A percentile compares a stretch with the other conserved stretches of the same genome.
phyloP scores from a whole-genome alignment of 2,113 vertebrate genomes.

The Erythrolamprus reginae region DNA sequence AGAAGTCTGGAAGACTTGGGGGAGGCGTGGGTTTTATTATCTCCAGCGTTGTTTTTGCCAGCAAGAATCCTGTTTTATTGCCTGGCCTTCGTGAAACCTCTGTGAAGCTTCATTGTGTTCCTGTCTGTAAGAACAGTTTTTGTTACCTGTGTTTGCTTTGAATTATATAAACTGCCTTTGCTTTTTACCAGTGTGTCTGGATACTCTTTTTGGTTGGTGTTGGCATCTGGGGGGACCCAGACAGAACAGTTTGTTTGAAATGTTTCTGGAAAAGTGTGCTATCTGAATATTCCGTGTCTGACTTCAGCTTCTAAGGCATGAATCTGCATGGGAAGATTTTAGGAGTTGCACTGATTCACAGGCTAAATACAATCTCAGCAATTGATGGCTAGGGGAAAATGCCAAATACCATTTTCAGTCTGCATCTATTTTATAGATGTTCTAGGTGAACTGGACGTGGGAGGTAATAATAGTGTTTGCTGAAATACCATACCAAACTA shows the following conservation, averaged over 20 bases:
- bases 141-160: too few species aligned
- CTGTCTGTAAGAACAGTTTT: too few species aligned
- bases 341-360: background rate
- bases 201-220: too few species aligned
- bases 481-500: slow-evolving; percentile 5
- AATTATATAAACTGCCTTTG: too few species aligned
- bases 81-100: too few species aligned
- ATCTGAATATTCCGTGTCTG: background rate
- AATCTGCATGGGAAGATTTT: background rate
- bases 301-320: background rate
- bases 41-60: too few species aligned
- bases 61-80: too few species aligned
- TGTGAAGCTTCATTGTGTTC: too few species aligned
- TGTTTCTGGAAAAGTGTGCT: background rate
- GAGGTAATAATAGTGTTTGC: slow-evolving; percentile 10
- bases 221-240: too few species aligned
- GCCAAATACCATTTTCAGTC: background rate
- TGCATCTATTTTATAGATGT: slow-evolving; percentile 7
- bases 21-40: too few species aligned
- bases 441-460: background rate
- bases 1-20: too few species aligned
- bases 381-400: background rate
- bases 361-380: slow-evolving; percentile 3
- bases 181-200: too few species aligned
- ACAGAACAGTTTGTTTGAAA: background rate